Evolutionary conservation across 30 jellyfish, hydroid and myxozoan species (phyloP), one percentile per base, ranked within the genome.

Genomic region (Aurelia coerulea): DNA sequence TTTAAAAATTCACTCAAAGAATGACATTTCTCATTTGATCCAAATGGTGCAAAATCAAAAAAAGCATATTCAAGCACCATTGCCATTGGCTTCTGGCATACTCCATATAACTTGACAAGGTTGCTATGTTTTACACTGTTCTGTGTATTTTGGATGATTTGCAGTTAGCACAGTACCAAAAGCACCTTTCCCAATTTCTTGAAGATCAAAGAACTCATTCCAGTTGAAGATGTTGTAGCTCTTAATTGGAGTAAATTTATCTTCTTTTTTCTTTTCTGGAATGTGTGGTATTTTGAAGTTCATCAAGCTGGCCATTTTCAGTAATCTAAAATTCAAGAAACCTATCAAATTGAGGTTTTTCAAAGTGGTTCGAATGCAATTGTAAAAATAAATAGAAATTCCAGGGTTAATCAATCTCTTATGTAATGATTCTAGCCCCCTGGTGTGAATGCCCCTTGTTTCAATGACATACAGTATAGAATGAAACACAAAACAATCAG

Each of bases 1-100:
- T 34, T 32, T n/a, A 77, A 77, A 60, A 77, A 62, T 5, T 59
- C 73, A 32, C 63, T 14, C 67, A 77, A 77, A 2, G 78, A 31
- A 52, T 64, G 65, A 32, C 50, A 63, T 16, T 32, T 32, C 41
- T 35, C 50, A 3, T 32, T 77, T 15, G 58, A 15, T 31, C 64
- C 64, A 31, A 77, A 77, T 15, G 88, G 88, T 41, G 88, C 10
- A 46, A 77, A 77, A 31, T 56, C 31, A 42, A 77, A 77, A 15
- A 31, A 19, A 39, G 58, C 68, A 52, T 77, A 77, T 18, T 54
- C 88, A 68, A 77, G 42, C 65, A 77, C 63, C 19, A 77, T 77
- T 18, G 88, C 42, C 63, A 59, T 32, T 34, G 88, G 78, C n/a
- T 58, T 15, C 39, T 77, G 64, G 10, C 88, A 59, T 32, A 77